Conservation (phyloP, 2,113 vertebrate species). For the Chamaea fasciata region DNA sequence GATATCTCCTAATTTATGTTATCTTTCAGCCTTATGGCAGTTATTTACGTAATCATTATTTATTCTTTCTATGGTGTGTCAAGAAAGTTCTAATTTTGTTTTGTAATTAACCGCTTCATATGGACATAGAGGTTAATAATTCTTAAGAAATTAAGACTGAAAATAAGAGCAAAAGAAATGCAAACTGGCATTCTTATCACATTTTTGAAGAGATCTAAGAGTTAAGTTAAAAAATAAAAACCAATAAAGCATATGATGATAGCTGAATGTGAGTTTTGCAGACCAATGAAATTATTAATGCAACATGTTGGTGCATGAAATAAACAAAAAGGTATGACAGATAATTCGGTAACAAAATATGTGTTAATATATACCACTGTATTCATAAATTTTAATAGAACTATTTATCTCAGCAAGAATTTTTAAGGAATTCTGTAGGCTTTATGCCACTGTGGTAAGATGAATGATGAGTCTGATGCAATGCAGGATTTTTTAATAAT, state of each 20-base stretch:
- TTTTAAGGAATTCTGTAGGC: constrained; percentile 58
- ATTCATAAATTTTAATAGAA: constrained; percentile 68
- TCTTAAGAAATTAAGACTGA: neutral
- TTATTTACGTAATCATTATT: neutral
- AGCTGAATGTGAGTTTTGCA: neutral
- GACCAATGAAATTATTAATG: constrained; percentile 8
- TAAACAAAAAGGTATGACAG: neutral
- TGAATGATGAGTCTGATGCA: constrained; percentile 71
- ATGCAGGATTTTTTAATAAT: constrained; percentile 72
- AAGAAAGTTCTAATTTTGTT: neutral
- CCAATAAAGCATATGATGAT: neutral
- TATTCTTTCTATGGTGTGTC: neutral
- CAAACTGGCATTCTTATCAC: neutral
- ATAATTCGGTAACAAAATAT: constrained; percentile 51
- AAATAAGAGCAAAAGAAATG: neutral
- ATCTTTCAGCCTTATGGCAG: neutral
- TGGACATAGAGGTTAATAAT: neutral
- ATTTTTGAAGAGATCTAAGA: neutral
- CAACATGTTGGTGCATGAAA: neutral
- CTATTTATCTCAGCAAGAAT: constrained; percentile 69
- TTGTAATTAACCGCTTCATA: neutral
- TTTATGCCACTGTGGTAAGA: constrained; percentile 59
- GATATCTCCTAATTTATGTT: neutral
- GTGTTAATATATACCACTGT: constrained; percentile 46
- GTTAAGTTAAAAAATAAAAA: neutral